Percentiles rank a stretch among this genome's conserved stretches.
Evolutionary conservation across 2,797 vertebrate species (phyloP).

Genomic region (Xenops minutus): DNA sequence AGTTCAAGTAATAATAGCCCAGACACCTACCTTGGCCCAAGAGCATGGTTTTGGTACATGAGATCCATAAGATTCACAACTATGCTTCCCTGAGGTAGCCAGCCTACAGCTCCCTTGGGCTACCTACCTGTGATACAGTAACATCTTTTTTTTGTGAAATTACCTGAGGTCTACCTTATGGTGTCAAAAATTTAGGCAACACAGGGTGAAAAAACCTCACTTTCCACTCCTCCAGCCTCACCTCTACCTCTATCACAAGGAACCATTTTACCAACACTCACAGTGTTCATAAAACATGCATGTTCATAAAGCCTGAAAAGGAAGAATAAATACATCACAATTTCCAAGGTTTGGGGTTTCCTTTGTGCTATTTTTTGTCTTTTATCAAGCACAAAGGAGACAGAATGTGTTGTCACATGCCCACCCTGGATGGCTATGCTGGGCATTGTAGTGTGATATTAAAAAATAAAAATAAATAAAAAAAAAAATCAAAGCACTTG

Average conservation of each 20-base stretch:
- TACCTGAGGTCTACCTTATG: not conserved
- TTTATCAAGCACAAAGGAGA: not conserved
- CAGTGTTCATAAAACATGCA: too few species aligned
- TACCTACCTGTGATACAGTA: not conserved
- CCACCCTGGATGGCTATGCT: not conserved
- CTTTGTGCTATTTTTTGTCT: not conserved
- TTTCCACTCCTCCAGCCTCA: not conserved
- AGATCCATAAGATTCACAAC: not conserved
- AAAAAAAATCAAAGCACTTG: not conserved
- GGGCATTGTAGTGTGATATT: not conserved
- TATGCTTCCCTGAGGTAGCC: not conserved
- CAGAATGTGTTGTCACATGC: not conserved
- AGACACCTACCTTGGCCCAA: not conserved
- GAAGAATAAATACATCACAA: not conserved
- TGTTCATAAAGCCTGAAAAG: not conserved
- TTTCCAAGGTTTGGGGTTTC: not conserved
- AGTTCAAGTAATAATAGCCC: not conserved
- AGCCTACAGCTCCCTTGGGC: not conserved
- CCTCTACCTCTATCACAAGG: not conserved
- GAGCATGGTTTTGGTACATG: not conserved
- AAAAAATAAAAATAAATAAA: not conserved
- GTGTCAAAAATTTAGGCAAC: not conserved
- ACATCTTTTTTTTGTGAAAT: not conserved
- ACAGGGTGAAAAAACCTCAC: rapidly evolving
- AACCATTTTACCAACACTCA: rapidly evolving